Base-by-base conservation (phyloP, 2,113 vertebrate genomes). In the Rattus rattus region DNA sequence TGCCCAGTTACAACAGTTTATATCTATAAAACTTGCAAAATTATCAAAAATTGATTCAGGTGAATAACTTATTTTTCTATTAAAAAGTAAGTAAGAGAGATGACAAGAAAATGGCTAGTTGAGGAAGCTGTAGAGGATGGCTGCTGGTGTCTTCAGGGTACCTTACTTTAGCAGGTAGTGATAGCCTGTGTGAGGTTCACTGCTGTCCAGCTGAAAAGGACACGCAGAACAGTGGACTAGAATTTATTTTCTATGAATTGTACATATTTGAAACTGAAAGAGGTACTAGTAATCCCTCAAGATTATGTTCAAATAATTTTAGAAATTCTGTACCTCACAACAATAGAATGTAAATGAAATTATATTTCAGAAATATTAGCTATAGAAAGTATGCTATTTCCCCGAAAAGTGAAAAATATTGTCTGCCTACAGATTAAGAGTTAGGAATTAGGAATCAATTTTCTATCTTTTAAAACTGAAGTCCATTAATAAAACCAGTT, bases 301-400 rank as follows among this genome's bases (percentile, higher is more conserved):
- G 2, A 95, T 17, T 59, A 70, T 49, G 4, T 76, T 49, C 61
- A 85, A 77, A 59, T 22, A 92, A 65, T 92, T 81, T 96, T 28
- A 91, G 36, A 36, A 93, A 81, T 4, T 73, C 49, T 76, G 3
- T 63, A 43, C 20, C 7, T 96, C 30, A 65, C 1, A 85, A 63
- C 56, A 87, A 93, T 72, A 86, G 69, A 33, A 96, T 65, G 8
- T 65, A 61, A 83, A 39, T 63, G 86, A 61, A 83, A 56, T 94
- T 43, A 54, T 93, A 43, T 36, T 67, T 83, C 26, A 88, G 56
- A 33, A 90, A 94, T 97, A 90, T 47, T 90, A 63, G 22, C 52
- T 84, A 43, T 10, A 52, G 5, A 13, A 92, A 85, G 4, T 63
- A 7, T 84, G 24, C 7, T 73, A 12, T 94, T 97, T 73, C 22